Conservation (phyloP, 2,888 invertebrate genomes). For the Dasypogon diadema region DNA sequence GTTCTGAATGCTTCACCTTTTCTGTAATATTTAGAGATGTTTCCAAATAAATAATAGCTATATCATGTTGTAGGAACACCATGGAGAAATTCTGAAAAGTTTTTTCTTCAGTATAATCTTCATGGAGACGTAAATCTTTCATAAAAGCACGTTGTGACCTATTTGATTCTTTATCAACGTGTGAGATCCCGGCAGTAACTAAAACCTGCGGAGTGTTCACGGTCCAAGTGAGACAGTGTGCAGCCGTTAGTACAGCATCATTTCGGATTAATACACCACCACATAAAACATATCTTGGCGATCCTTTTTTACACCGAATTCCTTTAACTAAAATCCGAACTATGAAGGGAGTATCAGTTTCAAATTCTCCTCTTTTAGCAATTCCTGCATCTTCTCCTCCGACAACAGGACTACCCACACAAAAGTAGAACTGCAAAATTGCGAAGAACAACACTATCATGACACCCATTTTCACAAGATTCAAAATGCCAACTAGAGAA, state of each 20-base stretch:
- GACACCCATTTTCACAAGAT: too few relatives aligned
- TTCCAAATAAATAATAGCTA: background rate
- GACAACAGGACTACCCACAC: too few relatives aligned
- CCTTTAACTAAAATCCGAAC: too few relatives aligned
- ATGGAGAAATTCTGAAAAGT: too few relatives aligned
- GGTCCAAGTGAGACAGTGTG: background rate
- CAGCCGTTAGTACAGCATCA: background rate
- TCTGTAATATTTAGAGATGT: background rate
- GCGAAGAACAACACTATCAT: too few relatives aligned
- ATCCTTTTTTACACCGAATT: too few relatives aligned
- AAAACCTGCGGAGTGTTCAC: background rate
- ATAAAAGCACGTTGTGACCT: background rate
- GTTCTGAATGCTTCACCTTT: background rate
- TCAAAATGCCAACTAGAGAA: too few relatives aligned
- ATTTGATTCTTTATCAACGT: background rate
- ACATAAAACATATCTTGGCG: too few relatives aligned
- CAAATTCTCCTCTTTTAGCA: too few relatives aligned
- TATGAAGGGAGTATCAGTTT: too few relatives aligned
- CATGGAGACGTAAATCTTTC: background rate
- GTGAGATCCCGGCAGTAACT: background rate
- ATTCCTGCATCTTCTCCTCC: too few relatives aligned
- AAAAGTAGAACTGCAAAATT: too few relatives aligned
- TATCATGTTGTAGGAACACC: background rate
- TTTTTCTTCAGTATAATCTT: background rate
- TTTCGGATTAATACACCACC: background rate